phyloP scores from a whole-genome alignment of 2,113 vertebrate species.

The Promerops cafer region DNA sequence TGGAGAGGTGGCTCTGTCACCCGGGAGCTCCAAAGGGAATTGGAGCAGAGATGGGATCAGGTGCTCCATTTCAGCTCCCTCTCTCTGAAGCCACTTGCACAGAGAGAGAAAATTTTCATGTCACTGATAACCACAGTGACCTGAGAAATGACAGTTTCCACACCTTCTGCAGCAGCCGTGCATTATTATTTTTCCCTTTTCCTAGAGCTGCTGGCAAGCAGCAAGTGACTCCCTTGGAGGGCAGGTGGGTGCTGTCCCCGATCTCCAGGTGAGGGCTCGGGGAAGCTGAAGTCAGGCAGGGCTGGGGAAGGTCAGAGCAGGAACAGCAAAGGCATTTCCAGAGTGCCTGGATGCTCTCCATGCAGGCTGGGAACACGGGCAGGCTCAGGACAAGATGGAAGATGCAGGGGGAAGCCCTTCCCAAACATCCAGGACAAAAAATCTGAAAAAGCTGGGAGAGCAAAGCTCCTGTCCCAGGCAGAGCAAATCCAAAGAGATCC shows the following conservation, averaged over 20 bases:
- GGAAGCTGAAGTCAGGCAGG: neutral
- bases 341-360: neutral
- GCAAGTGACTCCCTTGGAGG: neutral
- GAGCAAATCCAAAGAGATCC: neutral
- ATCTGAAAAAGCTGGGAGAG: neutral
- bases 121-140: neutral
- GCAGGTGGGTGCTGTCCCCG: neutral
- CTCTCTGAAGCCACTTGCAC: neutral
- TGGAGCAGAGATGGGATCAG: neutral
- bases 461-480: neutral
- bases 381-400: neutral
- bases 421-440: neutral
- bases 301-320: neutral
- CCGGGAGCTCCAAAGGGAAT: rapidly evolving
- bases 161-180: neutral
- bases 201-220: neutral
- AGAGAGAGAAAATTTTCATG: neutral
- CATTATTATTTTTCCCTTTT: neutral
- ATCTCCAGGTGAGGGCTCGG: rapidly evolving
- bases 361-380: neutral
- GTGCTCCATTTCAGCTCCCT: neutral
- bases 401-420: neutral
- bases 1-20: neutral
- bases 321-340: neutral
- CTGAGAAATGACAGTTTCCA: neutral